Percentiles rank a stretch among this genome's conserved stretches.
phyloP scores from a whole-genome alignment of 2,113 vertebrate genomes.

The Oreochromis tanganicae region DNA sequence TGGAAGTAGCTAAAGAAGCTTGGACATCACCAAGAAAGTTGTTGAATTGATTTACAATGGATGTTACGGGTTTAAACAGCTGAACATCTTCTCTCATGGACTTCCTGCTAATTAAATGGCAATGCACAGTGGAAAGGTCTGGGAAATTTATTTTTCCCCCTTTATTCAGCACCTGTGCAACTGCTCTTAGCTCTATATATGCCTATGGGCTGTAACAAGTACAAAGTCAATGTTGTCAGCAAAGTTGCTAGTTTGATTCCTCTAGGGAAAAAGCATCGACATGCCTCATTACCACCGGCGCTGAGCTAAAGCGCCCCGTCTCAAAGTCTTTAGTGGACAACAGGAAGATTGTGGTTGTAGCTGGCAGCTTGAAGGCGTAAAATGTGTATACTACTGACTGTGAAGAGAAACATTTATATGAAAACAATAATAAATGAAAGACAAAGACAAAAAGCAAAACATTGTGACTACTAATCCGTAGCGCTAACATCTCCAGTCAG shows the following conservation, averaged over 20 bases:
- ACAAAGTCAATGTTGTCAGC: neutral
- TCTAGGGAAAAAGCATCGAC: neutral
- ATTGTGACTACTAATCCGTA: neutral
- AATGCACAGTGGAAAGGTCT: neutral
- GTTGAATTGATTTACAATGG: conserved; percentile 2
- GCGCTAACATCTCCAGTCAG: neutral
- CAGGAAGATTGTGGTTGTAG: neutral
- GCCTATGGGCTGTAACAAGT: neutral
- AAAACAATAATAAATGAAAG: neutral
- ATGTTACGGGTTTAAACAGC: conserved; percentile 1
- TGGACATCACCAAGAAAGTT: neutral
- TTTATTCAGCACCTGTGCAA: neutral
- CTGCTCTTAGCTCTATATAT: neutral
- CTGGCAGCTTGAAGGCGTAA: neutral
- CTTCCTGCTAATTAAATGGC: neutral
- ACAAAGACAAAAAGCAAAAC: neutral
- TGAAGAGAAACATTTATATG: neutral
- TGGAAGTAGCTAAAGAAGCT: conserved; percentile 8
- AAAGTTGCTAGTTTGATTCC: neutral
- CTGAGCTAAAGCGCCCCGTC: neutral
- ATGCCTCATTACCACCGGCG: neutral
- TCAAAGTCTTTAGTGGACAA: neutral
- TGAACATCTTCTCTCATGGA: neutral
- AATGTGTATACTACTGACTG: neutral
- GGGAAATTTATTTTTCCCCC: neutral